Evolutionary conservation across 2,113 vertebrate genomes (phyloP), one percentile per base, ranked within the genome.

Genomic region (Coreoperca whiteheadi): DNA sequence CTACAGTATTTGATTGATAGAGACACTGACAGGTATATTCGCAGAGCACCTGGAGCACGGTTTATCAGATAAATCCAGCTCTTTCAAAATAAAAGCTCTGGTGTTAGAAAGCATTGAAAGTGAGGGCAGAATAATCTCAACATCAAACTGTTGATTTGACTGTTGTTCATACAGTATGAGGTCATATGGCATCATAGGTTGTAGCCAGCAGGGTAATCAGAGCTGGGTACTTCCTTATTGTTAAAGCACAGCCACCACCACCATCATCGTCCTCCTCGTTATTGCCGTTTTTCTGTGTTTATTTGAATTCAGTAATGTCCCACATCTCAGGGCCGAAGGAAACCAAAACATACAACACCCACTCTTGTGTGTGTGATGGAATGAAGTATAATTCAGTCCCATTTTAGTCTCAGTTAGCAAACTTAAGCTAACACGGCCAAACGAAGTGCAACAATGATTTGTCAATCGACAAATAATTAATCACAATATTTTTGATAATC

Each of bases 131-230:
- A 11, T 37, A 37, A 66, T 78, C 76, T 46, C 28, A 37, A 21
- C 77, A 69, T 78, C 39, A 50, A 7, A 20, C 8, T 32, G n/a
- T 6, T 50, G 25, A 30, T 50, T 0, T 32, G 6, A 50, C 10
- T n/a, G 32, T 50, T 68, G 30, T 75, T 65, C 14, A 21, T 8
- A 30, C 50, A 23, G 11, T 4, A 53, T 30, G 84, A 86, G 20
- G 43, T 89, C 77, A 81, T 25, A 21, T 78, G 63, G 60, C 56
- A 30, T 77, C 80, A 74, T 6, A 4, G 12, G 21, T 28, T 60
- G 16, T 1, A 41, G 0, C 34, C 48, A 66, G 59, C 39, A 76
- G 71, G 59, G 53, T 77, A 85, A 77, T 90, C 88, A 83, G 79
- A 1, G 83, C 25, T 25, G 32, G 1, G 32, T 18, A 5, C 32